Evolutionary conservation across 2,888 invertebrate species (phyloP).

Genomic region (Cerceris ruficornis): DNA sequence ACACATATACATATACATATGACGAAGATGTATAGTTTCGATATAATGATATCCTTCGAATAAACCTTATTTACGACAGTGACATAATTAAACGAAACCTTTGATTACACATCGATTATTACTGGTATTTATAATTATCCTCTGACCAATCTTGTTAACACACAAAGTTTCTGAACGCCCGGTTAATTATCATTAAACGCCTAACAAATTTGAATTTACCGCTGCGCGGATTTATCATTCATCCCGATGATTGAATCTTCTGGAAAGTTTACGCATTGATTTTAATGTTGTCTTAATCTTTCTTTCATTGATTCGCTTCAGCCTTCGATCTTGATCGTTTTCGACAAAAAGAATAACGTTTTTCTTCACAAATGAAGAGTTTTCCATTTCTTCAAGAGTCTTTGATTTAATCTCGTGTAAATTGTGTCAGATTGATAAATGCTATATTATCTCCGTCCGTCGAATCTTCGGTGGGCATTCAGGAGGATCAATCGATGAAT

Average conservation of each 20-base stretch:
- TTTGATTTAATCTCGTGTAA: conserved; percentile 13
- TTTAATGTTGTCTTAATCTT: no score
- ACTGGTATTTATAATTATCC: neutral
- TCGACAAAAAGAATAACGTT: no score
- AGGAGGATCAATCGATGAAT: conserved; percentile 2
- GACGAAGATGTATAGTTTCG: no score
- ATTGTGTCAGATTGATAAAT: conserved; percentile 7
- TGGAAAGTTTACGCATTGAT: no score
- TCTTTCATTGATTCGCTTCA: no score
- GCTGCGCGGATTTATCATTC: neutral
- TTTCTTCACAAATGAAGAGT: neutral
- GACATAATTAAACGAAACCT: neutral
- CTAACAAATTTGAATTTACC: conserved; percentile 6
- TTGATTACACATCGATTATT: neutral
- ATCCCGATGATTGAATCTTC: neutral
- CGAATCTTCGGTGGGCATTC: conserved; percentile 9
- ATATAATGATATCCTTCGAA: neutral
- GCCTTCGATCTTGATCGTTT: no score
- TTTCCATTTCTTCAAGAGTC: neutral
- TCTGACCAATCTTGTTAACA: neutral
- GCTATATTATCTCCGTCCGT: neutral
- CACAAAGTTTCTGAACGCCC: neutral
- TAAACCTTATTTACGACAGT: neutral
- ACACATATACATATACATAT: no score
- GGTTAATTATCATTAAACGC: conserved; percentile 5